Percentiles rank a stretch among this genome's conserved stretches.
Conservation (phyloP, 1,140 invertebrate genomes). For the Campoletis sonorensis region DNA sequence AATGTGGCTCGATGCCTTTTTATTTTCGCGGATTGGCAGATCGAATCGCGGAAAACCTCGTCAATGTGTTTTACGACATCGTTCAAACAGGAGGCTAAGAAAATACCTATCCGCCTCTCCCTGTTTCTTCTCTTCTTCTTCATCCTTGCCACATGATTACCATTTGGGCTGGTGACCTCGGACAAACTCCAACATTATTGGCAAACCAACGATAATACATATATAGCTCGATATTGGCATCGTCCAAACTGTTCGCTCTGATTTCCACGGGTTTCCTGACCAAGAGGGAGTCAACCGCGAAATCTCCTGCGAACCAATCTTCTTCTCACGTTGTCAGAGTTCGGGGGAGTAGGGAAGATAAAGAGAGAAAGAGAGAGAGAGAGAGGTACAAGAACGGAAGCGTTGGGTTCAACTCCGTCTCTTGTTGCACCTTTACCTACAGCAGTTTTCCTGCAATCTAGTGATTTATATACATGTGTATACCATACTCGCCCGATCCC, state of each 20-base stretch:
- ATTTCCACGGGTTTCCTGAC: conserved; percentile 27
- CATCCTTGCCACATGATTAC: background rate
- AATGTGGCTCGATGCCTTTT: background rate
- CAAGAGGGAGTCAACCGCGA: background rate
- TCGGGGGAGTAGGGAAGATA: background rate
- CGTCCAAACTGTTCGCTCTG: background rate
- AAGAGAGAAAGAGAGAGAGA: background rate
- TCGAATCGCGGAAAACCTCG: too few species aligned
- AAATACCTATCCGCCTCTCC: background rate
- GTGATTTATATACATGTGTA: conserved; percentile 9
- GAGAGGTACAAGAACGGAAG: background rate
- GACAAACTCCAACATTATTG: conserved; percentile 18
- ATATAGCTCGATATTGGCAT: background rate
- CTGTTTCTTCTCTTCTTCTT: background rate
- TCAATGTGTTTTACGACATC: background rate
- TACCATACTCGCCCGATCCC: background rate
- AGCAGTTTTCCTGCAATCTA: background rate
- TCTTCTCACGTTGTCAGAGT: background rate
- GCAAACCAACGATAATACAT: conserved; percentile 15
- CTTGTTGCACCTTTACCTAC: background rate
- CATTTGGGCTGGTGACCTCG: background rate
- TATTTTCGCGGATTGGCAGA: background rate
- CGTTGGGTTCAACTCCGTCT: background rate
- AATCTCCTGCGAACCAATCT: conserved; percentile 1
- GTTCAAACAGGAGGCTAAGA: background rate